phyloP scores from a whole-genome alignment of 2,113 vertebrate genomes.

The Pteropus alecto region DNA sequence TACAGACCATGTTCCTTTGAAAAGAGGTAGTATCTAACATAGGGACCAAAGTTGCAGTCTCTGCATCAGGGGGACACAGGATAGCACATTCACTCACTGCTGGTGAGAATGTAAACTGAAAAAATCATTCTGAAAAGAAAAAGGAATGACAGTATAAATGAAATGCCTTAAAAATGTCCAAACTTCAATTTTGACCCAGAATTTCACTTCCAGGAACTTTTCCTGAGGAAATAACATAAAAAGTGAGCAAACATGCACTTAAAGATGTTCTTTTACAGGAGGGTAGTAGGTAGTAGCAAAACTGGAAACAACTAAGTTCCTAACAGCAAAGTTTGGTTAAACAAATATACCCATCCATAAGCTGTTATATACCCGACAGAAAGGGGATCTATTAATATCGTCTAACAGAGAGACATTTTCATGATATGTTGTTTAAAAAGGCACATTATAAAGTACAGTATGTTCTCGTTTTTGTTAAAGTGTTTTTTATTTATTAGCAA shows the following conservation, averaged over 20 bases:
- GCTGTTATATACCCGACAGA: neutral
- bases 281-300: neutral
- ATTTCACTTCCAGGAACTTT: neutral
- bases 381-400: neutral
- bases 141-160: neutral
- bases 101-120: neutral
- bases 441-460: neutral
- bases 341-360: neutral
- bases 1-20: neutral
- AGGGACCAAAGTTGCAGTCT: neutral
- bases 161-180: neutral
- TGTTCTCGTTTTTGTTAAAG: neutral
- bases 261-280: neutral
- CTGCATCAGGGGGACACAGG: fast-evolving
- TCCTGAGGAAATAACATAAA: neutral
- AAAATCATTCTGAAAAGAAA: neutral
- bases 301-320: neutral
- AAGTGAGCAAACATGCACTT: neutral
- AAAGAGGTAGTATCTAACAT: neutral
- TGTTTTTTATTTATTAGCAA: neutral
- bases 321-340: neutral
- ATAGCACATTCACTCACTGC: neutral
- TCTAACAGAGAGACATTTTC: neutral
- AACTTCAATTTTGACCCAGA: neutral
- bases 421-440: neutral